Base-by-base conservation (phyloP, 2,113 vertebrate species). In the Physeter macrocephalus region DNA sequence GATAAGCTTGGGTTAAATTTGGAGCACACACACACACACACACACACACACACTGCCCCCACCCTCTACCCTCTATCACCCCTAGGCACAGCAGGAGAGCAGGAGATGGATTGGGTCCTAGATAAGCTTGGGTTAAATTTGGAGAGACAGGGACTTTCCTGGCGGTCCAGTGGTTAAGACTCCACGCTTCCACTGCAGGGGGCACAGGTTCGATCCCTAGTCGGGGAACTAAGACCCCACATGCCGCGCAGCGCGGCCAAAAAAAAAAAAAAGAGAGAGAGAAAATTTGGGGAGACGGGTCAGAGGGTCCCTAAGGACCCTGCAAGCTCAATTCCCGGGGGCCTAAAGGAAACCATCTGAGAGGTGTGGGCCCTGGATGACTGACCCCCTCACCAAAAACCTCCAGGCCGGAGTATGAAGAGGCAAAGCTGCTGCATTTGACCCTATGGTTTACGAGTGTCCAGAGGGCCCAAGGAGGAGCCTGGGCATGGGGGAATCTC, bases 401-500 rank as follows among this genome's bases (percentile, higher is more conserved):
- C 34, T 49, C 54, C 75, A 64, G 36, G 39, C 52, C 46, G 31
- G 61, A 57, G 61, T 31, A 36, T 8, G 72, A 67, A 64, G 29
- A 27, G 34, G 8, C 1, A 61, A 18, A 77, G 31, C 17, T 31
- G 43, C 59, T 34, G 13, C 4, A 3, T 20, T 43, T 13, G 9
- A 91, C 29, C 23, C 25, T 82, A 11, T 14, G 15, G 4, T 61
- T 23, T n/a, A 41, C 52, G 39, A 23, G n/a, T 72, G 83, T n/a
- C 46, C 74, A 59, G 57, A 74, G 15, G 31, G 69, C 75, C 52
- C 31, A 13, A 74, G 27, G 61, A 64, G 21, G 39, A 43, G 57
- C 25, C 2, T 17, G 46, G 61, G 54, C 0, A 0, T 17, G 4
- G 31, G 36, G 8, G 12, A n/a, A 13, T 20, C 29, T 23, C 36